Evolutionary conservation across 2,113 vertebrate species (phyloP).

Genomic region (Myocastor coypus): DNA sequence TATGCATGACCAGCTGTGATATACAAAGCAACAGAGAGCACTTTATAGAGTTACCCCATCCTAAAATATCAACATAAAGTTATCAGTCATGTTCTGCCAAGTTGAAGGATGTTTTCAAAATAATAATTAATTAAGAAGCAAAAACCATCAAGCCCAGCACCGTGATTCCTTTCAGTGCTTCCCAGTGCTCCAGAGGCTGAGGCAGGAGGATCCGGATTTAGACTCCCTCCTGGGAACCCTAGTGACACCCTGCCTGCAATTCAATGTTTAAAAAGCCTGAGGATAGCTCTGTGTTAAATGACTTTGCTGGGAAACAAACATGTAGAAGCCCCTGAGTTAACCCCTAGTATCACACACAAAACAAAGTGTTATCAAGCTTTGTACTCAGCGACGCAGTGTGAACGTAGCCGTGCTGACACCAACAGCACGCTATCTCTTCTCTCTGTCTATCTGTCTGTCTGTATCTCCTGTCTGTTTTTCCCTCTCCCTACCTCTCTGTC

Average conservation of each 20-base stretch:
- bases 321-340: background rate
- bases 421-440: background rate
- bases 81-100: background rate
- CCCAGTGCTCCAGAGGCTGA: background rate
- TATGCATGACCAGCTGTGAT: accelerated
- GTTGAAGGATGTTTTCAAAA: background rate
- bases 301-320: background rate
- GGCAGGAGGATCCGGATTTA: background rate
- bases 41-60: background rate
- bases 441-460: background rate
- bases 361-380: background rate
- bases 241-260: background rate
- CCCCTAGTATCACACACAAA: background rate
- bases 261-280: background rate
- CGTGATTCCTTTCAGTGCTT: background rate
- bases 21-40: accelerated
- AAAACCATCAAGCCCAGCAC: background rate
- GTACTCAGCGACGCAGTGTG: background rate
- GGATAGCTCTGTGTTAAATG: background rate
- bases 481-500: background rate
- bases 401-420: background rate
- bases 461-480: too few relatives aligned
- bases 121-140: background rate
- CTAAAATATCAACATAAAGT: background rate
- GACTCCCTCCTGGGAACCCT: background rate